Evolutionary conservation across 2,113 vertebrate genomes (phyloP).

Genomic region (Erythrolamprus reginae): DNA sequence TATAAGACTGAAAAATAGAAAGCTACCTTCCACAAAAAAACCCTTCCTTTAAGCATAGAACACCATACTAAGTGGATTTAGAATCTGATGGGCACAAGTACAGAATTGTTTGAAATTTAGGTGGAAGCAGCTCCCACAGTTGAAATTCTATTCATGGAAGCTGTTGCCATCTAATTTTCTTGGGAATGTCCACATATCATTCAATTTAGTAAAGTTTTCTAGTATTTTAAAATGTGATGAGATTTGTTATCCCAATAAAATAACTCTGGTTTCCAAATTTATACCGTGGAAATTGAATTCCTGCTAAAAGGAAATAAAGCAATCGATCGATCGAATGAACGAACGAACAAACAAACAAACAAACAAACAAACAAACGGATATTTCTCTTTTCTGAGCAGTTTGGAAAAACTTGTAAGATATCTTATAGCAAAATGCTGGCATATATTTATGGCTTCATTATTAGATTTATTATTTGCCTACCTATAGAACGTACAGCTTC

Average conservation of each 20-base stretch:
- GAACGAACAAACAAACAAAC: too few relatives aligned
- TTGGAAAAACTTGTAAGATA: neutral
- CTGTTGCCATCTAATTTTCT: neutral
- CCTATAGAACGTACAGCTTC: conserved; percentile 81
- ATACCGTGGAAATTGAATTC: neutral
- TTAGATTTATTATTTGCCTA: conserved; percentile 51
- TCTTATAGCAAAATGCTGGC: neutral
- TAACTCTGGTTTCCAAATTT: neutral
- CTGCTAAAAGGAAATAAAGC: too few relatives aligned
- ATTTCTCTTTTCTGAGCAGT: neutral
- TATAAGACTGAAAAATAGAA: neutral
- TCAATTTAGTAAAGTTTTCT: neutral
- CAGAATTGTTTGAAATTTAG: neutral
- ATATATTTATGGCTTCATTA: neutral
- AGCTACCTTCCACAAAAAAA: neutral
- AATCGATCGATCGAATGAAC: too few relatives aligned
- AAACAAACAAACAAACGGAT: neutral
- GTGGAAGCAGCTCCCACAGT: neutral
- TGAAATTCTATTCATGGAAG: neutral
- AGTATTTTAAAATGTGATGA: neutral
- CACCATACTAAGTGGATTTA: neutral
- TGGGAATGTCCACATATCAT: neutral
- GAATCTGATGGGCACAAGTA: neutral
- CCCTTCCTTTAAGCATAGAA: neutral
- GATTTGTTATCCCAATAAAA: neutral